Evolutionary conservation across 2,888 invertebrate species (phyloP), one percentile per base, ranked within the genome.

Genomic region (Endotricha flammealis): DNA sequence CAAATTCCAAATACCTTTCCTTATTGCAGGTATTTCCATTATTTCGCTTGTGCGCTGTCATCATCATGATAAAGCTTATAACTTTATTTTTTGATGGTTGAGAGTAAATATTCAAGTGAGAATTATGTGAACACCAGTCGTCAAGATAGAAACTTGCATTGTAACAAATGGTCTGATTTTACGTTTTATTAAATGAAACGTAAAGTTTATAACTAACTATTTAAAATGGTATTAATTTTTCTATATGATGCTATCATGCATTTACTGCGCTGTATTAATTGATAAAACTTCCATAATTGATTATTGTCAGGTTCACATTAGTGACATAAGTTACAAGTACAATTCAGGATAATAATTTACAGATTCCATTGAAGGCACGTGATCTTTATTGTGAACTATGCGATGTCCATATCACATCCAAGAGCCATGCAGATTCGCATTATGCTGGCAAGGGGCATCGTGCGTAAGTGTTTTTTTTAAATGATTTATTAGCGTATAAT

Each of bases 361-460:
- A 81, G 78, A 36, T 51, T 4, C 77, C 79, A 1, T 10, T 82
- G 14, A 79, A 65, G 39, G 45, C 85, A 4, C 77, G 86, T 9
- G 75, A 74, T 0, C 44, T 75, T 43, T 87, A 80, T 50, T 88
- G 88, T 45, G 87, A 87, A 51, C 49, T 88, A 17, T 88, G 88
- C 50, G 80, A 87, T 42, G 74, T 88, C 8, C 67, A 79, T 12
- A 85, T 89, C 38, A 88, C 88, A 2, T 88, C 88, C 1, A 78
- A 75, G 44, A 47, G 57, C 27, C 88, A 88, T 39, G 79, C 88
- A 0, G 74, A 82, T 0, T 76, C 83, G 1, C 90, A 90, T 50
- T 79, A 89, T 33, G 48, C 72, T 2, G 89, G 89, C 12, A 80
- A 69, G 40, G 66, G 75, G 3, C 90, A 90, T 61, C 65, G 69